Base-by-base conservation (phyloP, 2,888 invertebrate genomes). In the Archips crataeganus region DNA sequence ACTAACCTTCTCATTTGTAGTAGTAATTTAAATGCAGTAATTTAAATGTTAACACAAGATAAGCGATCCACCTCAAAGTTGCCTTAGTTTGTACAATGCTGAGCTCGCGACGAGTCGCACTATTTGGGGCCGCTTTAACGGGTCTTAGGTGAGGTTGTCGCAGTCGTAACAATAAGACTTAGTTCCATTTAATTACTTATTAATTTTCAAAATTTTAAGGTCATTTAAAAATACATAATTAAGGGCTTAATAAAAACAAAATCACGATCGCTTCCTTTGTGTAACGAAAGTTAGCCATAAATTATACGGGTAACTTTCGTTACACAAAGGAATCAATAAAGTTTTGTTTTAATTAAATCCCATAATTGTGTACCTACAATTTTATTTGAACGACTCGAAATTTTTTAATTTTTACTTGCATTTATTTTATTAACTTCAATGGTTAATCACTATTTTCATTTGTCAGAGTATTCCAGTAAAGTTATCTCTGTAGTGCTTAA, bases 81-180 rank as follows among this genome's bases (percentile, higher is more conserved):
- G 84, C 80, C 81, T 92, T 92, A 94, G 94, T 94, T 87, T 79
- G 76, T 81, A 92, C 84, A 88, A 93, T 93, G 93, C 85, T 82
- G 90, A 87, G 91, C 92, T 87, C 87, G 90, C 86, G 93, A 84
- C 76, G 86, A 90, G 93, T 92, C 93, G 93, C 87, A 82, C 84
- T 85, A 83, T 79, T 78, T 81, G 82, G 81, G 79, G 89, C 85
- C 81, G 83, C 89, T 81, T 82, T 93, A 81, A 86, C 86, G 78
- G 84, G 86, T 83, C 82, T 92, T 80, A 92, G 93, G 94, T 93
- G 80, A 89, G 86, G 65, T 71, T 70, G 75, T 59, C n/a, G 1
- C 0, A 23, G 54, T 60, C 4, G 65, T 39, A 54, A 39, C 51
- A 15, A 57, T 23, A 59, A 23, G 11, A 4, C 4, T 3, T 57